Percentiles rank a stretch among this genome's conserved stretches.
Conservation (phyloP, 2,888 invertebrate genomes). For the Luffia ferchaultella region DNA sequence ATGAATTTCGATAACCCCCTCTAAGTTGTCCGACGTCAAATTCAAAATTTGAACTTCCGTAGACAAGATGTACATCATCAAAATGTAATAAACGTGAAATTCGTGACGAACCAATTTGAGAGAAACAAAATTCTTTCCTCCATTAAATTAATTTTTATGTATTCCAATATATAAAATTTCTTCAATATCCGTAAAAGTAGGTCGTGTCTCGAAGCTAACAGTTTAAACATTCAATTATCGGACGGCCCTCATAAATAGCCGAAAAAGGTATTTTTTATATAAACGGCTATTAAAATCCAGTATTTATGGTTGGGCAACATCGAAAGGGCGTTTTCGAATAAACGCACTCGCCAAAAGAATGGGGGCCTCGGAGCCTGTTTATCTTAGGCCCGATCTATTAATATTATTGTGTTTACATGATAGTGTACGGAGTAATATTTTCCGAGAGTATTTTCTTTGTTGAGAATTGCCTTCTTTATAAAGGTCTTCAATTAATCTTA, state of each 20-base stretch:
- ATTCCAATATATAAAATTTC: too few species aligned
- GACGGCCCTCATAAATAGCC: not conserved
- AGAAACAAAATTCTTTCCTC: too few species aligned
- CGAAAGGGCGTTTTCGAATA: conserved; percentile 1
- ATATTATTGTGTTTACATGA: not conserved
- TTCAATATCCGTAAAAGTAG: too few species aligned
- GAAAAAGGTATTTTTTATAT: not conserved
- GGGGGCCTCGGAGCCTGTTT: not conserved
- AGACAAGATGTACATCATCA: too few species aligned
- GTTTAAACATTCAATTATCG: not conserved
- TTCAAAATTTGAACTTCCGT: too few species aligned
- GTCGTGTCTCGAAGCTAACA: too few species aligned
- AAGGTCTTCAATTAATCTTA: not conserved
- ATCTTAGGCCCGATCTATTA: not conserved
- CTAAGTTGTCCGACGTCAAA: too few species aligned
- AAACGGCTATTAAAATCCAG: not conserved
- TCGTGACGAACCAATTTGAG: too few species aligned
- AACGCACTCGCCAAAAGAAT: conserved; percentile 1
- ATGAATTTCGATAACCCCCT: too few species aligned
- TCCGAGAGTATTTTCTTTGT: not conserved
- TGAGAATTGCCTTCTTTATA: not conserved
- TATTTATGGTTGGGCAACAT: not conserved
- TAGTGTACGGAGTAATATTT: not conserved
- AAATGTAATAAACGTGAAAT: too few species aligned
- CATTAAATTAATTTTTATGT: too few species aligned